A percentile compares a stretch with the other conserved stretches of the same genome.
These are phyloP conservation scores for Penelope pileata DNA, from an alignment of 2,113 vertebrate genomes.

Conservation along the genomic window DNA sequence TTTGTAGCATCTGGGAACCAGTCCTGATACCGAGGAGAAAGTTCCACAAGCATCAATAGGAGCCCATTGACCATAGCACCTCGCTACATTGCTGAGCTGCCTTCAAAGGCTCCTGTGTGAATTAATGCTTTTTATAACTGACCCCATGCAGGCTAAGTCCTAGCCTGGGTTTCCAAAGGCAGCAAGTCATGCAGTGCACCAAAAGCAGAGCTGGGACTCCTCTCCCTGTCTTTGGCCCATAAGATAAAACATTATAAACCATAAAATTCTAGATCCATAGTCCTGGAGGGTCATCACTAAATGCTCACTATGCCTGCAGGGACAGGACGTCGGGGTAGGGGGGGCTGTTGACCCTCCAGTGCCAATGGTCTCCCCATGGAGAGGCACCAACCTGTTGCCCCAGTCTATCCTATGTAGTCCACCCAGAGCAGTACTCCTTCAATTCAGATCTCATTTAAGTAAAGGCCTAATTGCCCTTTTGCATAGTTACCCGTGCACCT, in stretches of 20 bases:
- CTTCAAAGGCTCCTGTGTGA: background rate
- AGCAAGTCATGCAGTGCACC: background rate
- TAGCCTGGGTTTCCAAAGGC: background rate
- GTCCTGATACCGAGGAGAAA: background rate
- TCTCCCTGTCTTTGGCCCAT: background rate
- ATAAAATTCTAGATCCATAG: background rate
- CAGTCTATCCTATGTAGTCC: background rate
- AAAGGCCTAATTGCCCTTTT: background rate
- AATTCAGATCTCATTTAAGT: background rate
- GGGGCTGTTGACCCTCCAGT: background rate
- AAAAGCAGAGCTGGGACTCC: background rate
- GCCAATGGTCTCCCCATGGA: background rate
- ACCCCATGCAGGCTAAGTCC: background rate
- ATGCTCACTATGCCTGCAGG: background rate
- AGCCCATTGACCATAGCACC: background rate
- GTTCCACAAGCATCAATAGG: fast-evolving
- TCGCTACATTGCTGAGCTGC: background rate
- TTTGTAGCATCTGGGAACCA: background rate
- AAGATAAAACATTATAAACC: background rate
- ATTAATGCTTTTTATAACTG: background rate
- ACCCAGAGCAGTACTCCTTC: background rate
- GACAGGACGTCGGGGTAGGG: fast-evolving
- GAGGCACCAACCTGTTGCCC: background rate
- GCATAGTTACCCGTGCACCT: background rate
- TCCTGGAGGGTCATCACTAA: background rate